Evolutionary conservation across 2,888 invertebrate species (phyloP).

Genomic region (Dasypogon diadema): DNA sequence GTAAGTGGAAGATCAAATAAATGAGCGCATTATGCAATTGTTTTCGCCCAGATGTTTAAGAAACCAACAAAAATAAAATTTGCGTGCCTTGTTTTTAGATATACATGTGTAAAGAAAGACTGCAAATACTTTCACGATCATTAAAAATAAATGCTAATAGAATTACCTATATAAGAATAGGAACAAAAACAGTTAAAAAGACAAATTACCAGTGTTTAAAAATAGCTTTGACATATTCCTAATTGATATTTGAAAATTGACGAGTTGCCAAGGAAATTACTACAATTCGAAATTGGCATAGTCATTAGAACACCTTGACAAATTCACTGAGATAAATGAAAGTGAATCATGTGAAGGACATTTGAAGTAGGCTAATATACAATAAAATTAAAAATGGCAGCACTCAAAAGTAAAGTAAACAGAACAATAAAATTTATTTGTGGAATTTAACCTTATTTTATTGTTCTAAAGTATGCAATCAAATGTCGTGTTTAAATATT

Average conservation of each 20-base stretch:
- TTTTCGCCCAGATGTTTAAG: too few species aligned
- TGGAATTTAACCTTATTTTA: neutral
- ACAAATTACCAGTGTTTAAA: neutral
- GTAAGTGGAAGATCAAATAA: too few species aligned
- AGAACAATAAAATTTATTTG: neutral
- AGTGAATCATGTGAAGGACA: neutral
- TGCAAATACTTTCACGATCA: too few species aligned
- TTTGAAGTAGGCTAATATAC: neutral
- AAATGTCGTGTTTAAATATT: too few species aligned
- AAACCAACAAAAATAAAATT: too few species aligned
- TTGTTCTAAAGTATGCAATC: neutral
- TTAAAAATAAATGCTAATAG: too few species aligned
- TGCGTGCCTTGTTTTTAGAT: too few species aligned
- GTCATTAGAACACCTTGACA: too few species aligned
- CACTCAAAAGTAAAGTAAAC: neutral
- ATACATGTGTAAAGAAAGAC: too few species aligned
- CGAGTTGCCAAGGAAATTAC: constrained; percentile 14
- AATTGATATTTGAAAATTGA: constrained; percentile 34
- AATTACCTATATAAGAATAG: too few species aligned
- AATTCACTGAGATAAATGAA: neutral
- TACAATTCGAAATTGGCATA: neutral
- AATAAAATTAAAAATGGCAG: neutral
- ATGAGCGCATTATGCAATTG: too few species aligned
- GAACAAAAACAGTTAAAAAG: too few species aligned
- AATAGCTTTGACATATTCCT: constrained; percentile 14